A percentile compares a stretch with the other conserved stretches of the same genome.
Conservation (phyloP, 2,797 vertebrate species). For the Tragopan temminckii region DNA sequence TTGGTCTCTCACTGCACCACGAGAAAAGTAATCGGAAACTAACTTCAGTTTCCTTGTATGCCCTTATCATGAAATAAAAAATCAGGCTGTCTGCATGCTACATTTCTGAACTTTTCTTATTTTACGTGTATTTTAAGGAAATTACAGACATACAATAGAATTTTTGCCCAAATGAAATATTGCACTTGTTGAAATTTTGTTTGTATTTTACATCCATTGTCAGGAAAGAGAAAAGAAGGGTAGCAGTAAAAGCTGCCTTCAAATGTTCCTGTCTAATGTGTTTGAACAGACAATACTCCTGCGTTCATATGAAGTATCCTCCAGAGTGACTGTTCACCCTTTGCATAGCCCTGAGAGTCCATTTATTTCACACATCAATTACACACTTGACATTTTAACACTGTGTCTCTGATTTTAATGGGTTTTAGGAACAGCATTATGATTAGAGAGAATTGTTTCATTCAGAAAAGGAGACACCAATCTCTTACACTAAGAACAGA, state of each 20-base stretch:
- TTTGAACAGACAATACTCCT: not conserved
- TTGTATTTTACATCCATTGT: not conserved
- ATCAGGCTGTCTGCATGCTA: not conserved
- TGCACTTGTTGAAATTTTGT: not conserved
- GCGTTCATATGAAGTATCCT: slow-evolving; percentile 16
- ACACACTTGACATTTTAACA: slow-evolving; percentile 71
- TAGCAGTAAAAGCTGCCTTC: not conserved
- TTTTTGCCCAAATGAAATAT: not conserved
- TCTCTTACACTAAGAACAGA: slow-evolving; percentile 47
- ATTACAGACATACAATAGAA: not conserved
- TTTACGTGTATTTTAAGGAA: not conserved
- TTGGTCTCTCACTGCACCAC: not conserved
- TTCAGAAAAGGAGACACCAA: slow-evolving; percentile 37
- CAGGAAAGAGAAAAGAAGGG: not conserved
- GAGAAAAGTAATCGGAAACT: not conserved
- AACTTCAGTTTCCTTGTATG: not conserved
- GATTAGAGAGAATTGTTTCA: slow-evolving; percentile 51
- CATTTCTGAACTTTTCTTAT: not conserved
- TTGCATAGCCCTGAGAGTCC: slow-evolving; percentile 29
- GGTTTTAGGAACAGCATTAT: slow-evolving; percentile 58
- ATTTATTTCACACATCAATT: slow-evolving; percentile 65
- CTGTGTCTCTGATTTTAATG: slow-evolving; percentile 64
- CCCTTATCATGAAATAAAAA: not conserved
- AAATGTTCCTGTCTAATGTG: not conserved
- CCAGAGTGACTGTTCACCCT: slow-evolving; percentile 36